Evolutionary conservation across 2,797 vertebrate species (phyloP), one percentile per base, ranked within the genome.

Genomic region (Mormyrops attenuatus): DNA sequence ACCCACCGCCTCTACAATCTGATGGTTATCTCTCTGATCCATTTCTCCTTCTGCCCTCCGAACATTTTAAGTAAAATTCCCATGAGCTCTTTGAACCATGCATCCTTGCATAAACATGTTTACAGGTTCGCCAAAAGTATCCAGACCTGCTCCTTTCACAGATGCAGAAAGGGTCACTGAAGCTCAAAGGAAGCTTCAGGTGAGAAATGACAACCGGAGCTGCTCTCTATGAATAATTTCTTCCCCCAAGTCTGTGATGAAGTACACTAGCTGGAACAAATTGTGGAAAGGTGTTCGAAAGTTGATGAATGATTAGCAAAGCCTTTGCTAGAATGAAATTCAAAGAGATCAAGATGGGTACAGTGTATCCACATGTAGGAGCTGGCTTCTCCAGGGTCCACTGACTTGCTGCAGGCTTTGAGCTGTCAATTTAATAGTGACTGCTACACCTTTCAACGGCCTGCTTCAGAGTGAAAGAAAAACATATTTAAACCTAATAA

Each of bases 221-320:
- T 41, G 87, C 55, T 63, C 8, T 69, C 60, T 88, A 88, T 49
- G 87, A 66, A 88, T 30, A 49, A 69, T 88, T 66, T 88, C 87
- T 66, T 88, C 13, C 34, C 34, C 17, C 57, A 1, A 49, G 87
- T 63, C 87, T 66, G 26, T 47, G 55, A 88, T 66, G 41, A 88
- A 55, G 55, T 44, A 88, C 55, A 47, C 52, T 38, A 87, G 30
- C 85, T 55, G 52, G 30, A 87, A 41, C 30, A 60, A 87, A 57
- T 87, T 55, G 84, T 22, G 44, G 50, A 50, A 86, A 87, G 50
- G 85, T 57, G 53, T 57, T 87, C 30, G n/a, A 87, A 57, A 87
- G n/a, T 5, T 49, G 44, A 87, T 87, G 22, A 38, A 34, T 87
- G 52, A 41, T 60, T 30, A 60, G 22, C 13, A 2, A 22, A 87